phyloP scores from a whole-genome alignment of 2,888 invertebrate species.

The Ferdinandea cuprea region DNA sequence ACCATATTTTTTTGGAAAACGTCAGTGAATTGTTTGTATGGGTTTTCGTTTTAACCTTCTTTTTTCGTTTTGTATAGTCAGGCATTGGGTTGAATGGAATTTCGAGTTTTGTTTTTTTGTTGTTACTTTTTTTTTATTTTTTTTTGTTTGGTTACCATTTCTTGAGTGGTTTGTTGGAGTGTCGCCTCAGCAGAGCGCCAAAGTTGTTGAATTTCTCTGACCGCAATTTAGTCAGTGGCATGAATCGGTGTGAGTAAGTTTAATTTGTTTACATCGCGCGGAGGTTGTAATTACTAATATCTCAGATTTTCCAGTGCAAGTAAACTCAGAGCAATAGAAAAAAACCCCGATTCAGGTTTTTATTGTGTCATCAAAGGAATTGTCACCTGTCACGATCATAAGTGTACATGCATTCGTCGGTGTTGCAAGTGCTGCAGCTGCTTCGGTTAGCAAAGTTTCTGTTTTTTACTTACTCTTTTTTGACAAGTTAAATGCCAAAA shows the following conservation, averaged over 20 bases:
- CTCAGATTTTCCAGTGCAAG: slow-evolving; percentile 28
- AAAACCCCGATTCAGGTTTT: not conserved
- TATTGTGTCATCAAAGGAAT: slow-evolving; percentile 3
- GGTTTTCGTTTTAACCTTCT: not conserved
- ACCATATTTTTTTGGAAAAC: not conserved
- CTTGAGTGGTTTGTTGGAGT: slow-evolving; percentile 21
- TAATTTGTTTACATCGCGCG: slow-evolving; percentile 52
- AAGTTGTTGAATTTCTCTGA: slow-evolving; percentile 56
- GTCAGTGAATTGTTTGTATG: slow-evolving; percentile 28
- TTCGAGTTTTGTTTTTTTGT: slow-evolving; percentile 30
- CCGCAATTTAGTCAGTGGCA: slow-evolving; percentile 56
- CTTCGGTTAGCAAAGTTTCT: slow-evolving; percentile 5
- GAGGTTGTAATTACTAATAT: slow-evolving; percentile 5
- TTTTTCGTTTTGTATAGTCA: no score
- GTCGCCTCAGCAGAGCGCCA: not conserved
- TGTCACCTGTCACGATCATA: slow-evolving; percentile 29
- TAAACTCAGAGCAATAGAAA: slow-evolving; percentile 1
- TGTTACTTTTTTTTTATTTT: slow-evolving; percentile 4
- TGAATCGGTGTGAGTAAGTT: slow-evolving; percentile 57
- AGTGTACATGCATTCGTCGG: slow-evolving; percentile 19
- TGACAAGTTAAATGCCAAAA: slow-evolving; percentile 44
- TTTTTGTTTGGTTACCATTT: slow-evolving; percentile 4
- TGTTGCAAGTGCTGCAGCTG: slow-evolving; percentile 13
- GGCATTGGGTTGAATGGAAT: slow-evolving; percentile 41
- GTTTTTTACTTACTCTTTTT: slow-evolving; percentile 9